phyloP scores from a whole-genome alignment of 1,140 invertebrate genomes.

The Drosophila arizonae region DNA sequence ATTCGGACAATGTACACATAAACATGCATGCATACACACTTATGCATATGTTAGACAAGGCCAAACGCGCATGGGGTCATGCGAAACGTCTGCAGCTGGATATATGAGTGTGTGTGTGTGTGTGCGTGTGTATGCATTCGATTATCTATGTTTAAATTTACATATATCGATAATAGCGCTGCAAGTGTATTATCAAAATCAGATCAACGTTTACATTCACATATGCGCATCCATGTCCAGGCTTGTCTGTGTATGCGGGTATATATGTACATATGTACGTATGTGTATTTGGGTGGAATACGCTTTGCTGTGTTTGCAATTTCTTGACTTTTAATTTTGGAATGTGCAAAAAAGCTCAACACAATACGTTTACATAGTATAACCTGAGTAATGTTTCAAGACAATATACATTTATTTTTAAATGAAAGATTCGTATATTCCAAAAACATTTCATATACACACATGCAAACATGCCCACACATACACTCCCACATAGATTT shows the following conservation, averaged over 20 bases:
- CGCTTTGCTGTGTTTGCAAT: slow-evolving; percentile 21
- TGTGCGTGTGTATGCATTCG: background rate
- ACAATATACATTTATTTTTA: slow-evolving; percentile 41
- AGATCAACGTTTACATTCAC: slow-evolving; percentile 25
- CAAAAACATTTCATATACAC: slow-evolving; percentile 8
- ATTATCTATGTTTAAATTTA: background rate
- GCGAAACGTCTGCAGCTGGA: slow-evolving; percentile 29
- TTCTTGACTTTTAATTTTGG: slow-evolving; percentile 29
- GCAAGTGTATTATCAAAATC: slow-evolving; percentile 36
- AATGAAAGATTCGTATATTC: slow-evolving; percentile 34
- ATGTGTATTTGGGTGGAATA: background rate
- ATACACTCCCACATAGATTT: background rate
- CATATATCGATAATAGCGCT: slow-evolving; percentile 31
- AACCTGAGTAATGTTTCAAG: slow-evolving; percentile 7
- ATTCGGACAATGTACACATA: slow-evolving; percentile 32
- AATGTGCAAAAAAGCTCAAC: slow-evolving; percentile 38
- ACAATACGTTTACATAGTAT: slow-evolving; percentile 30
- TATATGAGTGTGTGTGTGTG: background rate
- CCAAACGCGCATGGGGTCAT: slow-evolving; percentile 64
- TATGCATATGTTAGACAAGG: slow-evolving; percentile 38
- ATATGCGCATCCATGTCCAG: too few species aligned
- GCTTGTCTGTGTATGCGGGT: background rate
- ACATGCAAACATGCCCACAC: too few species aligned
- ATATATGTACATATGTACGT: background rate
- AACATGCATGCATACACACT: background rate